phyloP scores from a whole-genome alignment of 2,888 invertebrate genomes.

The Scaptomyza parva region DNA sequence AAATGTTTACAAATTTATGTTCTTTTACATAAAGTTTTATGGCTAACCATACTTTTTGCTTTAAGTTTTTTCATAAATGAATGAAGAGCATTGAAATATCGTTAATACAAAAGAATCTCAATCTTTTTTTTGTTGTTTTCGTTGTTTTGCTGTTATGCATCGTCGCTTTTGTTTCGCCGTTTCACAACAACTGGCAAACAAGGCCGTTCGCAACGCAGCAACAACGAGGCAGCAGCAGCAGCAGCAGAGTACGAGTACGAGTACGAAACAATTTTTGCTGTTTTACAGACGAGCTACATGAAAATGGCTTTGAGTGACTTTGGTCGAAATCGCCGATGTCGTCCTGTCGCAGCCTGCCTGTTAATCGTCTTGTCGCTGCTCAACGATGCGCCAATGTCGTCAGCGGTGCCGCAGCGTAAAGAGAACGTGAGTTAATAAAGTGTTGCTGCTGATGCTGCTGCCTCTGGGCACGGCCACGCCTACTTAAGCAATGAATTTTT shows the following conservation, averaged over 20 bases:
- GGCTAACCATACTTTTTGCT: too few relatives aligned
- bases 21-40: too few relatives aligned
- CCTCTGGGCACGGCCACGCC: conserved; percentile 32
- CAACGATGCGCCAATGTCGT: conserved; percentile 68
- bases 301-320: conserved; percentile 82
- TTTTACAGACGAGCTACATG: conserved; percentile 65
- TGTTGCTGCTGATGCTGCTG: conserved; percentile 52
- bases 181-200: conserved; percentile 70
- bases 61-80: too few relatives aligned
- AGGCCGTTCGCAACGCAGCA: conserved; percentile 45
- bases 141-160: conserved; percentile 57
- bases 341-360: conserved; percentile 65
- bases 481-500: conserved; percentile 46
- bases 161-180: conserved; percentile 71
- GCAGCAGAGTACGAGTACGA: conserved; percentile 18
- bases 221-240: background rate
- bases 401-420: conserved; percentile 82
- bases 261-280: conserved; percentile 49
- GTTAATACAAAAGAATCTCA: background rate
- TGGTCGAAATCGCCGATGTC: conserved; percentile 53
- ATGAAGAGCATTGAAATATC: conserved; percentile 3
- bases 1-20: too few relatives aligned
- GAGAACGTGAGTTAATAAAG: conserved; percentile 81
- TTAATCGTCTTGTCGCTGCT: conserved; percentile 80
- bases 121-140: conserved; percentile 17